Percentiles rank a stretch among this genome's conserved stretches.
phyloP scores from a whole-genome alignment of 2,888 invertebrate genomes.

The Oxytorus armatus region DNA sequence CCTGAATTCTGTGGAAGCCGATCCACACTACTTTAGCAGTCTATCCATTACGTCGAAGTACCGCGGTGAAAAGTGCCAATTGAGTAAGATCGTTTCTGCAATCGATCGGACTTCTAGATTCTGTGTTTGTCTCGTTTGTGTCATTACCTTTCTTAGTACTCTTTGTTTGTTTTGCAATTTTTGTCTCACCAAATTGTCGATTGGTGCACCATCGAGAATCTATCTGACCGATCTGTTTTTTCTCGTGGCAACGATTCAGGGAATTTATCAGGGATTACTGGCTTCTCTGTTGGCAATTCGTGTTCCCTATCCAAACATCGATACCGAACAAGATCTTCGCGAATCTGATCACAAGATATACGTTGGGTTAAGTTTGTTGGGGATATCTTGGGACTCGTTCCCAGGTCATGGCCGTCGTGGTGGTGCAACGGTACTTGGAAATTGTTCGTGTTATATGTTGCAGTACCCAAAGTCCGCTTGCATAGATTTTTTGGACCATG shows the following conservation, averaged over 20 bases:
- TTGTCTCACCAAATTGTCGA: too few species aligned
- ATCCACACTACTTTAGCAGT: too few species aligned
- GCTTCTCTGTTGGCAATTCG: slow-evolving; percentile 23
- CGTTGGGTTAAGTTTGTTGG: too few species aligned
- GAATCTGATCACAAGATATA: slow-evolving; percentile 9
- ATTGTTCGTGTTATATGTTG: slow-evolving; percentile 6
- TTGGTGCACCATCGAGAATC: too few species aligned
- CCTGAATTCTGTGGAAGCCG: too few species aligned
- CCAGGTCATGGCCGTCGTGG: neutral
- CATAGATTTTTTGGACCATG: neutral
- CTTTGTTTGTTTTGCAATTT: slow-evolving; percentile 20
- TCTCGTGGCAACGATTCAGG: too few species aligned
- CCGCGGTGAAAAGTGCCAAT: slow-evolving; percentile 17
- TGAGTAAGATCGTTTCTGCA: too few species aligned
- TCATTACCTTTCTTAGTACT: neutral
- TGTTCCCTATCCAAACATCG: neutral
- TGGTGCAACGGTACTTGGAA: too few species aligned
- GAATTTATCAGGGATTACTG: slow-evolving; percentile 50
- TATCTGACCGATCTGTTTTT: too few species aligned
- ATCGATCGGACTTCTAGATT: neutral
- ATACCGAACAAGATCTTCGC: slow-evolving; percentile 12
- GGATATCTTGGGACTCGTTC: too few species aligned
- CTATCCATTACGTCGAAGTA: neutral
- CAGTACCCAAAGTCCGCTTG: neutral
- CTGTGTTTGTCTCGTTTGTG: neutral